Percentiles rank a stretch among this genome's conserved stretches.
Conservation (phyloP, 2,797 vertebrate species). For the Florisuga fusca region DNA sequence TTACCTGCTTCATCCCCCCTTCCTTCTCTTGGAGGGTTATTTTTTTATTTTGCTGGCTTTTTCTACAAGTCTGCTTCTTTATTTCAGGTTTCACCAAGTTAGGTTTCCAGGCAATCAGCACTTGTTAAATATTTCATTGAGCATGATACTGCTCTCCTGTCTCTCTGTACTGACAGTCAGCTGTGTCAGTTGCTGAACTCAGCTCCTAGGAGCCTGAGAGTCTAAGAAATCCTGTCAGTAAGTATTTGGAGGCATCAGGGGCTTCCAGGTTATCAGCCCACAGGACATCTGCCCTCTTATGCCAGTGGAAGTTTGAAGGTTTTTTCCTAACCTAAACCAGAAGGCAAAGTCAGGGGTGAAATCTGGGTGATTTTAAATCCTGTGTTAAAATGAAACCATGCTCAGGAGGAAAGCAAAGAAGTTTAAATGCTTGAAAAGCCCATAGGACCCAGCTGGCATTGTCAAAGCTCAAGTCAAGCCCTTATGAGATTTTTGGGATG, state of each 20-base stretch:
- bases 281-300: background rate
- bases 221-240: background rate
- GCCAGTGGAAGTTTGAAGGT: background rate
- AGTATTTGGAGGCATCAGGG: background rate
- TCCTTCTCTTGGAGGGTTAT: background rate
- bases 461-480: background rate
- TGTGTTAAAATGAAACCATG: rapidly evolving
- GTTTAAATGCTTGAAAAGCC: background rate
- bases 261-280: background rate
- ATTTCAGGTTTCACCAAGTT: slow-evolving; percentile 49
- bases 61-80: slow-evolving; percentile 33
- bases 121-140: slow-evolving; percentile 72
- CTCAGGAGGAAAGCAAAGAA: background rate
- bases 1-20: rapidly evolving
- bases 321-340: background rate
- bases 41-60: slow-evolving; percentile 46
- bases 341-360: background rate
- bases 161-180: slow-evolving; percentile 28
- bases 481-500: background rate
- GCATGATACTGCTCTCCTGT: slow-evolving; percentile 65
- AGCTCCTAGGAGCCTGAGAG: slow-evolving; percentile 19
- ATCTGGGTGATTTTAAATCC: background rate
- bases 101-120: slow-evolving; percentile 66
- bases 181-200: slow-evolving; percentile 70
- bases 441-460: background rate